phyloP scores from a whole-genome alignment of 2,797 vertebrate genomes.

The Oreonectes daqikongensis region DNA sequence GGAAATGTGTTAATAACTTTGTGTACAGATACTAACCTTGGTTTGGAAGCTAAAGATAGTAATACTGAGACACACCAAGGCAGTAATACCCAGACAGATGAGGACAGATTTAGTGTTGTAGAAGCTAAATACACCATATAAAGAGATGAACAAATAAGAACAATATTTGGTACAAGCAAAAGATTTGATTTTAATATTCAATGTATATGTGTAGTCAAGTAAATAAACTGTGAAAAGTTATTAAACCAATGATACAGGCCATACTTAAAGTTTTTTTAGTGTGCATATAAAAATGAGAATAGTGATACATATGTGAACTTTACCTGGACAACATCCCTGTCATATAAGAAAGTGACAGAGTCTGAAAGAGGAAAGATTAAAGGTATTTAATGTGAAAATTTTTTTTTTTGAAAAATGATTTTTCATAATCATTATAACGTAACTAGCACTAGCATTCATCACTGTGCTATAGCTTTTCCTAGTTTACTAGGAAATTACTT shows the following conservation, averaged over 20 bases:
- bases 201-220: not conserved
- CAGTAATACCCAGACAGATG: conserved; percentile 89
- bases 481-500: too few species aligned
- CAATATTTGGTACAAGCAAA: not conserved
- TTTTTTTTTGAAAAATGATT: not conserved
- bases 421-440: too few species aligned
- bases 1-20: not conserved
- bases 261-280: conserved; percentile 32
- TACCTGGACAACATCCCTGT: conserved; percentile 95
- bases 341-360: conserved; percentile 91
- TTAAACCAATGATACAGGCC: conserved; percentile 4
- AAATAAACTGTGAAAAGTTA: conserved; percentile 12
- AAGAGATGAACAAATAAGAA: not conserved
- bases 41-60: conserved; percentile 92
- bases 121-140: conserved; percentile 73
- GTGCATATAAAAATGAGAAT: not conserved
- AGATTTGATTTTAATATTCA: not conserved
- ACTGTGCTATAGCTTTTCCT: too few species aligned
- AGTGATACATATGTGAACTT: not conserved
- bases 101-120: conserved; percentile 92
- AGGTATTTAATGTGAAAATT: not conserved
- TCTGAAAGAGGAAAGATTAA: conserved; percentile 76
- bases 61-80: conserved; percentile 87
- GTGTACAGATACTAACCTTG: conserved; percentile 84
- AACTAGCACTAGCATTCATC: too few species aligned